A percentile compares a stretch with the other conserved stretches of the same genome.
Evolutionary conservation across 2,888 invertebrate genomes (phyloP).

Genomic region (Epistrophe eligans): DNA sequence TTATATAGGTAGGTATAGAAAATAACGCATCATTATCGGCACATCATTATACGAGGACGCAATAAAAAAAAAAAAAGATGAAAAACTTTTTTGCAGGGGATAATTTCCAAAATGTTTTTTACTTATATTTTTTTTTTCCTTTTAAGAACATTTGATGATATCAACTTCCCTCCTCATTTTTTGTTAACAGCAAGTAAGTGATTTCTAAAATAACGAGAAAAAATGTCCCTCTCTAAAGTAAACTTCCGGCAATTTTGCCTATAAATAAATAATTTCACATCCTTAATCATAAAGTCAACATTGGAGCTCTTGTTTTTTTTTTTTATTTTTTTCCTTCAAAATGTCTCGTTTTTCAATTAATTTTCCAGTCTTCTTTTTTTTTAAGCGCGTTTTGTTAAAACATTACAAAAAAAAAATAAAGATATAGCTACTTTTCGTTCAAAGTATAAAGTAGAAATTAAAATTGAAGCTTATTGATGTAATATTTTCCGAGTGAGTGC

Average conservation of each 20-base stretch:
- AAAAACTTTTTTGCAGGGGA: slow-evolving; percentile 33
- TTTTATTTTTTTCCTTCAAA: background rate
- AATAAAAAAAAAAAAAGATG: slow-evolving; percentile 1
- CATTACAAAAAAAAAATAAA: slow-evolving; percentile 1
- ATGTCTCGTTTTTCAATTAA: slow-evolving; percentile 48
- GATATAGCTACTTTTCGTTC: background rate
- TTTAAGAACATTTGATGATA: slow-evolving; percentile 23
- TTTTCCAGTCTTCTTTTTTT: slow-evolving; percentile 29
- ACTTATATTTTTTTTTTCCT: slow-evolving; percentile 9
- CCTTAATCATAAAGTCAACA: slow-evolving; percentile 26
- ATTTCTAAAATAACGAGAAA: slow-evolving; percentile 50
- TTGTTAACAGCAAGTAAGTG: slow-evolving; percentile 4
- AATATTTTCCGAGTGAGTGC: slow-evolving; percentile 10
- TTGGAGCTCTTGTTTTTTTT: background rate
- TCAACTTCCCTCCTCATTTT: background rate
- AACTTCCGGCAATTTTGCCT: slow-evolving; percentile 15
- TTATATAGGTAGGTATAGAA: background rate
- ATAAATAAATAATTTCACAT: slow-evolving; percentile 56
- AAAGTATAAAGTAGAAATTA: slow-evolving; percentile 20
- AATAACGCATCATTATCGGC: slow-evolving; percentile 68
- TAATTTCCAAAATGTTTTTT: background rate
- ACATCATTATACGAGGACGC: slow-evolving; percentile 58
- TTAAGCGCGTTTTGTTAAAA: background rate
- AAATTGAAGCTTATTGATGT: slow-evolving; percentile 32
- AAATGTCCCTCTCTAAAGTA: slow-evolving; percentile 9